Evolutionary conservation across 2,113 vertebrate species (phyloP), one percentile per base, ranked within the genome.

Genomic region (Furnarius figulus): DNA sequence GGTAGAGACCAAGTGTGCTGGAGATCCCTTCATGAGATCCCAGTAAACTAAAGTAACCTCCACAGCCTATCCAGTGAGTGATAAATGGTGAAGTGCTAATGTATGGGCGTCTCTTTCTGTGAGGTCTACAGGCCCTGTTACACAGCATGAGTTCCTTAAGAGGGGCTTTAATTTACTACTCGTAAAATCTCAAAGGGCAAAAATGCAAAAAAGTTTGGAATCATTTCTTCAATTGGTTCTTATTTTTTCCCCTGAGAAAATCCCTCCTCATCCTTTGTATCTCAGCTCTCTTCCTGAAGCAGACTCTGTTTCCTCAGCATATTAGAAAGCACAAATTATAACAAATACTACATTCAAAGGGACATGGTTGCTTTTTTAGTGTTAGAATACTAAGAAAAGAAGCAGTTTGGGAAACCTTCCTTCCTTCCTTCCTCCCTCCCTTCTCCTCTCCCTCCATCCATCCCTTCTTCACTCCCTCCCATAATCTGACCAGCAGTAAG

Each of bases 51-150:
- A 78, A 59, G 85, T 87, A 93, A 85, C 68, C 89, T 75, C 66
- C 79, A 11, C 24, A 89, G 65, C 37, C 59, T 63, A 8, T 53
- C 61, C 76, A 67, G 79, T 46, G 70, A 84, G 79, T 93, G 93
- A 97, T 88, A 91, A 97, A 95, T 82, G 58, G 78, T 76, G 35
- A 93, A 66, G 79, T 44, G 50, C 61, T 95, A 88, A 88, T 0
- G 19, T 49, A 68, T 1, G 55, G 56, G 40, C 82, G 92, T 78
- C 94, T 50, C 86, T 74, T 92, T 89, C 94, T 97, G 97, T 95
- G 96, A 59, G 96, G 96, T 96, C 97, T 95, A 59, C 22, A 8
- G 82, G 50, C 80, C 28, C 30, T 49, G n/a, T n/a, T 91, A 61
- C 67, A 73, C 35, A 63, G 35, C 4, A 0, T 56, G 75, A 75